phyloP scores from a whole-genome alignment of 2,888 invertebrate genomes.

The Lampropteryx suffumata region DNA sequence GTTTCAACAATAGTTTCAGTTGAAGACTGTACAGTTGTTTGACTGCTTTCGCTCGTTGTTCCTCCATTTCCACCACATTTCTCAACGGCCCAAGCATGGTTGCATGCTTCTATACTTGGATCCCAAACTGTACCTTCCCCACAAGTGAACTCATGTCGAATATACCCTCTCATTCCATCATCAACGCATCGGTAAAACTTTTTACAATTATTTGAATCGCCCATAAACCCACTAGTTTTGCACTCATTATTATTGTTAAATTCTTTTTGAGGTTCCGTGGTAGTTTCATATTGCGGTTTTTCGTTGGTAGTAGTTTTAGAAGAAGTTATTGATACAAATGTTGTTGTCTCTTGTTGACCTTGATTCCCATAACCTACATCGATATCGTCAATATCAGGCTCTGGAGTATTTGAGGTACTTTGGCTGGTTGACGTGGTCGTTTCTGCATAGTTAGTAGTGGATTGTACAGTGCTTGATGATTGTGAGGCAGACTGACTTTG shows the following conservation, averaged over 20 bases:
- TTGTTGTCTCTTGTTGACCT: conserved; percentile 18
- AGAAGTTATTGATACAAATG: conserved; percentile 26
- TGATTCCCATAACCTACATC: conserved; percentile 43
- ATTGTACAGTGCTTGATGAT: conserved; percentile 20
- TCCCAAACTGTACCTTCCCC: conserved; percentile 87
- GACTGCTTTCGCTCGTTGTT: conserved; percentile 4
- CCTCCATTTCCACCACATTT: conserved; percentile 43
- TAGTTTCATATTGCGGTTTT: conserved; percentile 15
- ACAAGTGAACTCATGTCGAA: conserved; percentile 85
- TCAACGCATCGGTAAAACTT: conserved; percentile 87
- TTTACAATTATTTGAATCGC: conserved; percentile 82
- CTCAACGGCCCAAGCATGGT: conserved; percentile 80
- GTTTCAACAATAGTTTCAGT: conserved; percentile 7
- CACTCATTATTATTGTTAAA: conserved; percentile 48
- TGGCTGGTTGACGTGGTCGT: conserved; percentile 30
- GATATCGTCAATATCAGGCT: conserved; percentile 36
- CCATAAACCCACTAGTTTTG: conserved; percentile 80
- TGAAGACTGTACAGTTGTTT: conserved; percentile 27
- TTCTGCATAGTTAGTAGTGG: conserved; percentile 23
- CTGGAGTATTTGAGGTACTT: conserved; percentile 27
- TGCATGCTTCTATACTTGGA: conserved; percentile 78
- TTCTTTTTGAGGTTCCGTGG: conserved; percentile 5
- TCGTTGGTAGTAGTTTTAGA: conserved; percentile 27
- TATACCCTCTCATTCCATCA: conserved; percentile 83
- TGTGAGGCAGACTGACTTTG: conserved; percentile 31